Base-by-base conservation (phyloP, 2,888 invertebrate genomes). In the Acanthococcus lagerstroemiae region DNA sequence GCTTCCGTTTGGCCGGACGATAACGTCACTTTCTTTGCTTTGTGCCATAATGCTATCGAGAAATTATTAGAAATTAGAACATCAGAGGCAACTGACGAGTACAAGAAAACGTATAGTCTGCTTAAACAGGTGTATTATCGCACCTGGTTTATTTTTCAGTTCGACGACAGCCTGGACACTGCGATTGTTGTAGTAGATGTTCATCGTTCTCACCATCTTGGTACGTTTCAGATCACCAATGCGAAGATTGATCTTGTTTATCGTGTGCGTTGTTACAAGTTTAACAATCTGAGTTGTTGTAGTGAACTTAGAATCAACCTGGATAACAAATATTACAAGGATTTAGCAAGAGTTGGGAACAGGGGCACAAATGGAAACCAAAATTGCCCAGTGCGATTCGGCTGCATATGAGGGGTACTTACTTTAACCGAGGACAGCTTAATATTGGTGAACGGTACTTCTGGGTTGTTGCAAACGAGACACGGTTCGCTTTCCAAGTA, bases 241-340 rank as follows among this genome's bases (percentile, higher is more conserved):
- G 66, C 95, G 85, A 48, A 97, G 82, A 44, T 89, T 89, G 71
- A 97, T 90, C 74, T 93, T 90, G 73, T 93, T 91, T 71, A 97
- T 95, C 72, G 91, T 95, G 76, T 96, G 94, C 74, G 94, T 94
- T 72, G 92, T 92, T 48, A 94, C 86, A 70, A 99, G 80, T 78
- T 97, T 97, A 58, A 96, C 92, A 69, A 97, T 95, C 80, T 96
- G 96, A 1, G 95, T 95, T 9, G 93, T 95, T 1, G 96, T 95
- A 3, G 97, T 97, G 77, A 94, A 99, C 78, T 96, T 94, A 1
- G 95, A 94, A 79, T 97, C 97, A 68, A 88, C 86, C 81, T 83
- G 76, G 26, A 50, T 30, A 17, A 2, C n/a, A n/a, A n/a, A n/a
- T n/a, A n/a, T n/a, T n/a, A n/a, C n/a, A n/a, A n/a, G n/a, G n/a